Base-by-base conservation (phyloP, 2,888 invertebrate genomes). In the Andrena bicolor region DNA sequence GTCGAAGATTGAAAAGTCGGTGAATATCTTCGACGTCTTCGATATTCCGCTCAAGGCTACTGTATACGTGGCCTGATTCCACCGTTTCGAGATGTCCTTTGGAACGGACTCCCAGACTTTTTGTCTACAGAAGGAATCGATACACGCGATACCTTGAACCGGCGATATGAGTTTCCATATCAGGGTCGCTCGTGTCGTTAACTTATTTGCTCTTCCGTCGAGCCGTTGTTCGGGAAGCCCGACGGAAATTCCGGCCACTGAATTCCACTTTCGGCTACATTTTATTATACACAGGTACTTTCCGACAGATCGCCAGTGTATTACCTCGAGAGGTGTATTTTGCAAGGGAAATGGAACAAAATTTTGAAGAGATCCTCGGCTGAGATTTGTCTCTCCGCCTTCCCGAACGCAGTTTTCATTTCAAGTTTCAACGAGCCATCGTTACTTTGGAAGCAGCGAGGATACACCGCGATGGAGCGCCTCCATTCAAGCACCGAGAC, bases 41-140 rank as follows among this genome's bases (percentile, higher is more conserved):
- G 83, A 83, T 83, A 83, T 82, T 82, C 74, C 49, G 83, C 83
- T 83, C 79, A 79, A 83, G 83, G 83, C 83, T 83, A 79, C 71
- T 74, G 79, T 83, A 79, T 70, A 78, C 79, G 83, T 83, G 83
- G 48, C 83, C 83, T 83, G 83, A 83, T 83, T 83, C 75, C 68
- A 16, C 26, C 83, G 68, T 79, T 82, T 83, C 83, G 71, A 83
- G 83, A 83, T 83, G 79, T 83, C 79, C 83, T 69, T 83, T 75
- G 72, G 70, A 69, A 70, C 48, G 74, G 63, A 23, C 68, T 53
- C 32, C 63, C 79, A 75, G 83, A 10, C 79, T 83, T 83, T 83
- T 83, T 83, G 83, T 83, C 79, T 83, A 83, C 83, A 70, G 72
- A 16, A 69, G 75, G 79, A 83, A 83, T 83, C 83, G 83, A 83